phyloP scores from a whole-genome alignment of 1,140 invertebrate genomes.

The Solenopsis invicta region DNA sequence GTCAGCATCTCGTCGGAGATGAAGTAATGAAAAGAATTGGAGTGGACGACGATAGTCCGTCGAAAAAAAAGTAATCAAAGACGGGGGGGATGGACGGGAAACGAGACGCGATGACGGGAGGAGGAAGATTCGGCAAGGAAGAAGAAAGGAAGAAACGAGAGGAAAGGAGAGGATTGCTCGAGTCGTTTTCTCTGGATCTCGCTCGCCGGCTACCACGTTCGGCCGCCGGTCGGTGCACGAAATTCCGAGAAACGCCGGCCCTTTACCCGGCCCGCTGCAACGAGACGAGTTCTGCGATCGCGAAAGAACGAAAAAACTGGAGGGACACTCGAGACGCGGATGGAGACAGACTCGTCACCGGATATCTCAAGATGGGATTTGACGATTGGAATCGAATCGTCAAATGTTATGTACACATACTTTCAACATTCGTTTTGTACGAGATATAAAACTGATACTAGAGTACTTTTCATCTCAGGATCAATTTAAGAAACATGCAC shows the following conservation, averaged over 20 bases:
- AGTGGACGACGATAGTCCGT: background rate
- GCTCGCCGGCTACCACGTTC: background rate
- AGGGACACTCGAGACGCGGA: background rate
- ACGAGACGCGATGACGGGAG: background rate
- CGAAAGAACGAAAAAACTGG: constrained; percentile 9
- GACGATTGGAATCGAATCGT: background rate
- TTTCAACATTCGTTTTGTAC: background rate
- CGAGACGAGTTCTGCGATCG: constrained; percentile 43
- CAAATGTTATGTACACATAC: background rate
- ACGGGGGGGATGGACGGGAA: background rate
- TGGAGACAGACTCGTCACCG: background rate
- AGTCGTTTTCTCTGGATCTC: background rate
- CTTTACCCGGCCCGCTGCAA: constrained; percentile 38
- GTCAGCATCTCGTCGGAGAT: background rate
- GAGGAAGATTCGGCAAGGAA: background rate
- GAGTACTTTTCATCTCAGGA: background rate
- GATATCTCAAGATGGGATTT: constrained; percentile 22
- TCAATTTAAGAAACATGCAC: background rate
- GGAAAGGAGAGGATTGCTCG: background rate
- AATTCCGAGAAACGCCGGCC: constrained; percentile 46
- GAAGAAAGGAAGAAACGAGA: background rate
- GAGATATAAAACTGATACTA: background rate
- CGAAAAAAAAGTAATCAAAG: background rate
- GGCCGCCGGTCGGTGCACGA: constrained; percentile 11
- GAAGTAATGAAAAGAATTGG: background rate